phyloP scores from a whole-genome alignment of 1,140 invertebrate genomes.

The fruit fly (Drosophila melanogaster) region DNA sequence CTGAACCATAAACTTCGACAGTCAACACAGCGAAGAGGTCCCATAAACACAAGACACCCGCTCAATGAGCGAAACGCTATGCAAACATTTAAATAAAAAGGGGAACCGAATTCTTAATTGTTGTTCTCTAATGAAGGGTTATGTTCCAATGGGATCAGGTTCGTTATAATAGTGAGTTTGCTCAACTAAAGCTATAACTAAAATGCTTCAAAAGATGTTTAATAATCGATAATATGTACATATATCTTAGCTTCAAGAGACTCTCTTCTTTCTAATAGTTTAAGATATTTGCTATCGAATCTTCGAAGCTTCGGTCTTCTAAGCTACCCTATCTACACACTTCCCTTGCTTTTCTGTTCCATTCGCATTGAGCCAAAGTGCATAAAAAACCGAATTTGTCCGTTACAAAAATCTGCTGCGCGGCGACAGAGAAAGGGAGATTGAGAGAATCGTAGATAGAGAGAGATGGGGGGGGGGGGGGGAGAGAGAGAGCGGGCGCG shows the following conservation, averaged over 20 bases:
- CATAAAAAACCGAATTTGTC: constrained; percentile 68
- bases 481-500: constrained; percentile 23
- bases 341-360: constrained; percentile 4
- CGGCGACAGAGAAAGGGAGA: constrained; percentile 41
- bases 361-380: constrained; percentile 34
- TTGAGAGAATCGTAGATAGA: constrained; percentile 22
- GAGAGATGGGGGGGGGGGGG: neutral
- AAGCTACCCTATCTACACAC: constrained; percentile 9
- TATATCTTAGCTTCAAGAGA: too few relatives aligned
- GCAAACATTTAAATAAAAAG: constrained; percentile 27
- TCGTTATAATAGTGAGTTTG: neutral
- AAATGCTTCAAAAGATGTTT: too few relatives aligned
- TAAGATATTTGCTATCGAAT: neutral
- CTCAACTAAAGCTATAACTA: too few relatives aligned
- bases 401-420: constrained; percentile 80
- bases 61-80: constrained; percentile 51
- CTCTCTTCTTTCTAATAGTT: neutral
- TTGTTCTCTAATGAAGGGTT: neutral
- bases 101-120: constrained; percentile 13
- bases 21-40: neutral
- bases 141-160: neutral
- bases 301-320: constrained; percentile 2
- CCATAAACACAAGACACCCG: constrained; percentile 20
- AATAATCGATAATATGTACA: too few relatives aligned
- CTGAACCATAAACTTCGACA: constrained; percentile 32